Percentiles rank a stretch among this genome's conserved stretches.
Conservation (phyloP, 2,888 invertebrate species). For the Temnothorax unifasciatus region DNA sequence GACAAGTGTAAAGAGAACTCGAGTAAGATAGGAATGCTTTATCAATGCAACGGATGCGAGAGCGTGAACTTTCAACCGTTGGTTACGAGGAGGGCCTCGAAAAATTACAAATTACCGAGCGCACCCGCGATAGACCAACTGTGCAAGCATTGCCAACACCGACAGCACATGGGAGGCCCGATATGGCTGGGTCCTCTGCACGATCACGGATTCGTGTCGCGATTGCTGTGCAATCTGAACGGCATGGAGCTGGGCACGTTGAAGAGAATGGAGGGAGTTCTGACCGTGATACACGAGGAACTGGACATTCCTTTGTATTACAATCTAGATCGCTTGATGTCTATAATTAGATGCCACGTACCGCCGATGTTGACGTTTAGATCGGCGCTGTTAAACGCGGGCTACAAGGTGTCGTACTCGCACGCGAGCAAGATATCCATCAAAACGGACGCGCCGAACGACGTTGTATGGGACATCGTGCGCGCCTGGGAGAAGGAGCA, state of each 20-base stretch:
- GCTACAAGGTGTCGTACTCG: constrained; percentile 96
- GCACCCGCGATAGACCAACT: constrained; percentile 90
- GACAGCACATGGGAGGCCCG: constrained; percentile 96
- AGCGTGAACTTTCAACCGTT: constrained; percentile 92
- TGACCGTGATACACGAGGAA: constrained; percentile 94
- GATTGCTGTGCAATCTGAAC: constrained; percentile 87
- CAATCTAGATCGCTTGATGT: constrained; percentile 90
- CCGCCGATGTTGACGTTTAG: constrained; percentile 87
- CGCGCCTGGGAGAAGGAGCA: constrained; percentile 92
- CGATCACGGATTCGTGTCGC: constrained; percentile 91
- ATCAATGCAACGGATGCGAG: constrained; percentile 97
- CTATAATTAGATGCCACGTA: constrained; percentile 80
- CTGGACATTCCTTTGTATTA: constrained; percentile 96
- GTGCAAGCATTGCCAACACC: constrained; percentile 93
- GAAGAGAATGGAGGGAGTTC: constrained; percentile 92
- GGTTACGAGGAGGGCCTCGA: constrained; percentile 89
- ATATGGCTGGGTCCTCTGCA: constrained; percentile 97
- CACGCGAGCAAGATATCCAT: constrained; percentile 95
- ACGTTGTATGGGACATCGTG: constrained; percentile 96
- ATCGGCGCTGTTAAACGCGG: constrained; percentile 96
- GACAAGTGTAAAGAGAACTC: constrained; percentile 94
- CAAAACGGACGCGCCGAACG: constrained; percentile 96
- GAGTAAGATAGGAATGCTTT: constrained; percentile 95
- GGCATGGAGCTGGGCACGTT: constrained; percentile 89
- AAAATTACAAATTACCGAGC: constrained; percentile 89